These are phyloP conservation scores for Limnephilus rhombicus DNA, from an alignment of 2,888 invertebrate genomes.

Conservation along the genomic window DNA sequence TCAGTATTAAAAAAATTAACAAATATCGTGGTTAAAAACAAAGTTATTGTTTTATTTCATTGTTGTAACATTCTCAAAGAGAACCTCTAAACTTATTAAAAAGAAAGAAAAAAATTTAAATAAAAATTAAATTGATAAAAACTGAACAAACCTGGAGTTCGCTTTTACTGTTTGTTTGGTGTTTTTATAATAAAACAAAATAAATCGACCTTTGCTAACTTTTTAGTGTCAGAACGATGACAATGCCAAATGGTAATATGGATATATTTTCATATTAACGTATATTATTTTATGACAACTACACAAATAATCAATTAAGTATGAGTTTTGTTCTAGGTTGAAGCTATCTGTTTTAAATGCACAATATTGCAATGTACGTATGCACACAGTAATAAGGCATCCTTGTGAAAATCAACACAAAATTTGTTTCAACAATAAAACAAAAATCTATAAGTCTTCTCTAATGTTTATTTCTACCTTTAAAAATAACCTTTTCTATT, in stretches of 20 bases:
- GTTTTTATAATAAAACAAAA: background rate
- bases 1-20: too few relatives aligned
- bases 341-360: background rate
- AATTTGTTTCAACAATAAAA: background rate
- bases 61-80: too few relatives aligned
- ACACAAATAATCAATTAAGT: background rate
- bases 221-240: background rate
- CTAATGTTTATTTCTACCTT: background rate
- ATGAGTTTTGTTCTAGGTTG: background rate
- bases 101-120: too few relatives aligned
- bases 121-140: background rate
- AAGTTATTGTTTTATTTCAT: too few relatives aligned
- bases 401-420: background rate
- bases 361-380: too few relatives aligned
- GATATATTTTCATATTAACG: background rate
- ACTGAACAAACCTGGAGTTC: background rate
- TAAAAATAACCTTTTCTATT: background rate
- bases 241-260: background rate
- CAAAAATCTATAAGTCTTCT: background rate
- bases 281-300: background rate
- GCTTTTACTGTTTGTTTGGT: background rate
- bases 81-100: too few relatives aligned
- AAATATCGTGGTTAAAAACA: too few relatives aligned
- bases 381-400: background rate
- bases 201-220: background rate